phyloP scores from a whole-genome alignment of 2,113 vertebrate genomes.

The Carettochelys insculpta region DNA sequence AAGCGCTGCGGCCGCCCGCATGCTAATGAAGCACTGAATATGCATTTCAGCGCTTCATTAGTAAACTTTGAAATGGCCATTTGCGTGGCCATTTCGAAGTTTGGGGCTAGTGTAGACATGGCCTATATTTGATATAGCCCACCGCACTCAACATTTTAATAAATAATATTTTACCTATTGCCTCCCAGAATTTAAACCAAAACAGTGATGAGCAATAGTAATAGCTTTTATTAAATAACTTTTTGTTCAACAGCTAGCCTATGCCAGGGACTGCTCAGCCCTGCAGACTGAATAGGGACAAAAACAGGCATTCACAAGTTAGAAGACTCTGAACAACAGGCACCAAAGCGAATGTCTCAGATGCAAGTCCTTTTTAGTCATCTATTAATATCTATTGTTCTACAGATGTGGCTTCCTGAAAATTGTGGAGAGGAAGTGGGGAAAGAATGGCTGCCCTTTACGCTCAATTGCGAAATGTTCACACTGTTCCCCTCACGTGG shows the following conservation, averaged over 20 bases:
- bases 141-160: background rate
- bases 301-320: too few species aligned
- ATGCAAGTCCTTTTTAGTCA: slow-evolving; percentile 1
- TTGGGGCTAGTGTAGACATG: too few species aligned
- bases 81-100: too few species aligned
- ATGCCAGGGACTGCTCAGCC: background rate
- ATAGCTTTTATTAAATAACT: too few species aligned
- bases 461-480: slow-evolving; percentile 44
- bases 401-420: slow-evolving; percentile 46
- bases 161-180: background rate
- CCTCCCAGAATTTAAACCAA: background rate
- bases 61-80: too few species aligned
- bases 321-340: background rate
- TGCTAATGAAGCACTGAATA: too few species aligned
- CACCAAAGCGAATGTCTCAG: background rate
- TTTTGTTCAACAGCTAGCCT: background rate
- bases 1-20: too few species aligned
- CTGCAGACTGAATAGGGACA: background rate
- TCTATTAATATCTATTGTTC: too few species aligned
- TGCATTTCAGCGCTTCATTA: too few species aligned
- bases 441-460: slow-evolving; percentile 23
- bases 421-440: too few species aligned
- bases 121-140: background rate
- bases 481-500: slow-evolving; percentile 21
- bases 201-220: too few species aligned